phyloP scores from a whole-genome alignment of 2,113 vertebrate genomes.

The Peromyscus maniculatus region DNA sequence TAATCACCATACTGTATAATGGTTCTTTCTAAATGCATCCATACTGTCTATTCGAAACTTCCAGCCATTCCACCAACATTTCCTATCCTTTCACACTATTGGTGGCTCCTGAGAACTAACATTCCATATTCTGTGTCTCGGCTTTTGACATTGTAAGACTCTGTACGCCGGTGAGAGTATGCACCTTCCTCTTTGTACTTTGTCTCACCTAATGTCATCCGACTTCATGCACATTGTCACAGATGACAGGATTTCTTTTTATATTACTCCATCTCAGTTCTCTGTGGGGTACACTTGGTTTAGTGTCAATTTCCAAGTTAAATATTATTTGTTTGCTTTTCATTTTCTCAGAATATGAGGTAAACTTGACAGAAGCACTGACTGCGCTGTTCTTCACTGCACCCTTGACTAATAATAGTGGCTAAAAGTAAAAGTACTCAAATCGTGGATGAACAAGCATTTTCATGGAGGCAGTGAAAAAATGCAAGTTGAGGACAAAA shows the following conservation, averaged over 20 bases:
- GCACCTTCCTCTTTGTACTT: neutral
- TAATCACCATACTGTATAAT: neutral
- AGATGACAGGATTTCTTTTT: constrained; percentile 17
- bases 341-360: neutral
- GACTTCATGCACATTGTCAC: neutral
- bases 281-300: neutral
- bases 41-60: neutral
- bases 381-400: neutral
- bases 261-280: neutral
- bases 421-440: neutral
- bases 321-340: neutral
- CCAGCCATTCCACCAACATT: neutral
- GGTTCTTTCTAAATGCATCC: neutral
- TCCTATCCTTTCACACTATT: neutral
- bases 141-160: neutral
- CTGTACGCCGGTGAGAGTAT: neutral
- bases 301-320: constrained; percentile 30
- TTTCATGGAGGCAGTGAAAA: neutral
- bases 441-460: neutral
- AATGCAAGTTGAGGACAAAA: neutral
- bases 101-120: neutral
- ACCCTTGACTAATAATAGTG: neutral
- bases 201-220: neutral
- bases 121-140: neutral
- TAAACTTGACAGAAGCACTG: neutral